These are phyloP conservation scores for Sebastes vulpes DNA, from an alignment of 2,797 vertebrate genomes.

Conservation along the genomic window DNA sequence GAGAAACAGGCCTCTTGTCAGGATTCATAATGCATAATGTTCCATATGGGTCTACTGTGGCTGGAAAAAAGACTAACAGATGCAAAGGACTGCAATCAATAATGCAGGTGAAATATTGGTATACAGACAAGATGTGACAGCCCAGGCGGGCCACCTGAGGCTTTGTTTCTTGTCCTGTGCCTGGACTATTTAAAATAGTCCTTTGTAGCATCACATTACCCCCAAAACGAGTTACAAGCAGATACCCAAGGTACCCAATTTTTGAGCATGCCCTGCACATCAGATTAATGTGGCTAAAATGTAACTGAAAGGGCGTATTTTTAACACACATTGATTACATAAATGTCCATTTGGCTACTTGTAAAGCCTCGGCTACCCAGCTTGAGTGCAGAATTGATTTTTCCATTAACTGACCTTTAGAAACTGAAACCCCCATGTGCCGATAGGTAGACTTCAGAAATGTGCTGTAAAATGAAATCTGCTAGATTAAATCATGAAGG, in stretches of 20 bases:
- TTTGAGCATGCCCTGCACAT: neutral
- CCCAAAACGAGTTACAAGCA: constrained; percentile 22
- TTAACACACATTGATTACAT: constrained; percentile 54
- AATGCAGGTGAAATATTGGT: constrained; percentile 77
- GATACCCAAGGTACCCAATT: constrained; percentile 7
- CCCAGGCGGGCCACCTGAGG: constrained; percentile 51
- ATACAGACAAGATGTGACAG: constrained; percentile 71
- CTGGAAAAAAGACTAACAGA: constrained; percentile 49
- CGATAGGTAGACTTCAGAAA: constrained; percentile 17
- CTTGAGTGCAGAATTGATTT: constrained; percentile 58
- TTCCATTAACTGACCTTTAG: constrained; percentile 58
- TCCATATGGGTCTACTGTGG: constrained; percentile 50
- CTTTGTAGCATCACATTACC: constrained; percentile 6
- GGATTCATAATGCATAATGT: constrained; percentile 66
- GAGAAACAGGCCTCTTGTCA: constrained; percentile 36
- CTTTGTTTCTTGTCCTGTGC: constrained; percentile 18
- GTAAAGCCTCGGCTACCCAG: constrained; percentile 17
- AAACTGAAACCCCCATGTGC: constrained; percentile 11
- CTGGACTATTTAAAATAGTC: constrained; percentile 39
- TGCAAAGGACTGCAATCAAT: constrained; percentile 73
- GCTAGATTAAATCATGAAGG: constrained; percentile 8
- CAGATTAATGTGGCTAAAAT: constrained; percentile 39
- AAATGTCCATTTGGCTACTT: constrained; percentile 55
- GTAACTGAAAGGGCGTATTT: constrained; percentile 44
- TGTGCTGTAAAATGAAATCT: neutral